Conservation (phyloP, 2,888 invertebrate genomes). For the Xestoiulus laeticollis region DNA sequence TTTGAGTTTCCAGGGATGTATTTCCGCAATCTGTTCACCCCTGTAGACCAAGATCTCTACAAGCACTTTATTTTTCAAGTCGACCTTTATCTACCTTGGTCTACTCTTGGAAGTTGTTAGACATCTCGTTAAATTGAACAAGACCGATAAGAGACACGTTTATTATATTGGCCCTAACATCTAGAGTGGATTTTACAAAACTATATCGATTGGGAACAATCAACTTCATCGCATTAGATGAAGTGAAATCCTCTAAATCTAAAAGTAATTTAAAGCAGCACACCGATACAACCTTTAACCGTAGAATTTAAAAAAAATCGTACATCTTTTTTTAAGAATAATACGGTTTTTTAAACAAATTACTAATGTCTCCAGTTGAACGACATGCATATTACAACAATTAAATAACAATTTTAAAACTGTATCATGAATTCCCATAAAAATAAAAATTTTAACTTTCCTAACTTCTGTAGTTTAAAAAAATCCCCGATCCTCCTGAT, state of each 20-base stretch:
- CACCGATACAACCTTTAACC: not conserved
- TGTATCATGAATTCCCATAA: too few relatives aligned
- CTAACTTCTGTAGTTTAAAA: too few relatives aligned
- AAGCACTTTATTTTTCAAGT: not conserved
- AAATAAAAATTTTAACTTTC: too few relatives aligned
- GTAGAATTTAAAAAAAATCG: not conserved
- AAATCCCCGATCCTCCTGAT: too few relatives aligned
- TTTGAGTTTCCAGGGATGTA: too few relatives aligned
- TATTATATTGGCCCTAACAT: conserved; percentile 7
- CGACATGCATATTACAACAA: too few relatives aligned
- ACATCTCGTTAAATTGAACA: conserved; percentile 13
- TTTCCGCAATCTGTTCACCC: not conserved
- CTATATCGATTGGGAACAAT: conserved; percentile 9
- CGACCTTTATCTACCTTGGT: not conserved
- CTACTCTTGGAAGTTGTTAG: not conserved
- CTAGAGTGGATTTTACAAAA: conserved; percentile 26
- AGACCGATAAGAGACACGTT: not conserved
- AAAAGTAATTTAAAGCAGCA: not conserved
- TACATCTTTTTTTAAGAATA: too few relatives aligned
- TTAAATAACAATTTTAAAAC: too few relatives aligned
- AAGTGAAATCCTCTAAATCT: conserved; percentile 16
- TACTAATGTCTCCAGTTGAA: too few relatives aligned
- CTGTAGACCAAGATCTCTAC: not conserved
- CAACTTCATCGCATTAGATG: not conserved
- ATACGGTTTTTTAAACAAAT: too few relatives aligned